phyloP scores from a whole-genome alignment of 30 jellyfish, hydroid and myxozoan genomes.

The Aurelia aurita region DNA sequence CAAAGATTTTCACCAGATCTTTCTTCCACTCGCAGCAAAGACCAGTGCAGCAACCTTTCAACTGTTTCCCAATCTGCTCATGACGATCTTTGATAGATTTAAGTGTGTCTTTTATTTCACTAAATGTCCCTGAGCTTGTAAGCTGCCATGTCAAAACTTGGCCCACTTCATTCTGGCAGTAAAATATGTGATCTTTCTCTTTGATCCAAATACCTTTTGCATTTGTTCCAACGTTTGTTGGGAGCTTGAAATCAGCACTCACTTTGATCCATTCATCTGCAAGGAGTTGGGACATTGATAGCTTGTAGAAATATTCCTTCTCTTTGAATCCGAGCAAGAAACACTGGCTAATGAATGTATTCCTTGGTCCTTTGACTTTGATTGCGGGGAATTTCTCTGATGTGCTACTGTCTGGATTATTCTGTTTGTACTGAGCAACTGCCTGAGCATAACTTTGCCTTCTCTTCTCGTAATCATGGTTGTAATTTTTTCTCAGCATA shows the following conservation, averaged over 20 bases:
- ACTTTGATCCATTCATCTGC: conserved; percentile 89
- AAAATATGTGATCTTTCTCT: conserved; percentile 72
- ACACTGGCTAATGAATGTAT: conserved; percentile 93
- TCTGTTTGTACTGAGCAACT: conserved; percentile 73
- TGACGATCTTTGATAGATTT: conserved; percentile 82
- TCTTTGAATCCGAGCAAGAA: conserved; percentile 88
- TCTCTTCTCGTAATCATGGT: conserved; percentile 55
- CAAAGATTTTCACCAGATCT: conserved; percentile 66
- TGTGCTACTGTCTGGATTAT: conserved; percentile 59
- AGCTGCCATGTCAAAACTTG: conserved; percentile 95
- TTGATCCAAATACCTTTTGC: conserved; percentile 92
- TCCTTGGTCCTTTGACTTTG: conserved; percentile 86
- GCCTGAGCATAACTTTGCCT: conserved; percentile 74
- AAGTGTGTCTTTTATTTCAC: conserved; percentile 73
- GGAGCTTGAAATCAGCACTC: conserved; percentile 71
- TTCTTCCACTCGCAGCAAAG: conserved; percentile 93
- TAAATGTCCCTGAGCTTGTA: conserved; percentile 65
- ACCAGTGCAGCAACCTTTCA: conserved; percentile 89
- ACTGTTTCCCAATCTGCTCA: conserved; percentile 71
- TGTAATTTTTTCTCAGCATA: conserved; percentile 72
- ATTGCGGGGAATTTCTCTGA: conserved; percentile 78
- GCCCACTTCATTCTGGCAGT: conserved; percentile 86
- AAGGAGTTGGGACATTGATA: conserved; percentile 90
- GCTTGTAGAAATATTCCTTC: conserved; percentile 86
- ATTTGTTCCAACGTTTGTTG: conserved; percentile 91